These are phyloP conservation scores for Orycteropus afer DNA, from an alignment of 2,113 vertebrate species.

Conservation along the genomic window DNA sequence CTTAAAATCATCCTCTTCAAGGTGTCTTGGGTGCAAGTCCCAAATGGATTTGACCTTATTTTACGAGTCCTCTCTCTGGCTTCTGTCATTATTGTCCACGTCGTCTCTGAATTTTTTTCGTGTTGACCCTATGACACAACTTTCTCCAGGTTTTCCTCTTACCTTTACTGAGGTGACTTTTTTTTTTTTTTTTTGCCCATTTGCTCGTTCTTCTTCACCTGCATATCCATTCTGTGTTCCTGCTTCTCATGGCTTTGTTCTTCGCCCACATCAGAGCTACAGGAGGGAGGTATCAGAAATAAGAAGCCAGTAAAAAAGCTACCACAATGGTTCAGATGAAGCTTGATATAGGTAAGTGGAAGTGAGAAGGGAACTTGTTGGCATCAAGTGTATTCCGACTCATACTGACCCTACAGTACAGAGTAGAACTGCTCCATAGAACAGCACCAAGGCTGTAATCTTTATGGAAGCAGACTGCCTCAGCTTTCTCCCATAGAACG, in stretches of 20 bases:
- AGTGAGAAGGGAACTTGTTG: not conserved
- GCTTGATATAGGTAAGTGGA: not conserved
- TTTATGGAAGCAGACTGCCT: not conserved
- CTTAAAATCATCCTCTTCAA: not conserved
- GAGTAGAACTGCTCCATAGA: not conserved
- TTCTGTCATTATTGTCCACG: not conserved
- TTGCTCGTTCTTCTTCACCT: conserved; percentile 15
- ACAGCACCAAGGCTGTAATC: not conserved
- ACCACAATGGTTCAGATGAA: not conserved
- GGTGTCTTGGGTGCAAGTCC: not conserved
- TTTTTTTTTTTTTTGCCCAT: too few species aligned
- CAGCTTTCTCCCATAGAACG: not conserved
- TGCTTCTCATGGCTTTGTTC: not conserved
- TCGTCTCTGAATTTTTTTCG: not conserved
- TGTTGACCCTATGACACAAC: not conserved
- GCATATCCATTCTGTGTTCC: not conserved
- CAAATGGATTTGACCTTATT: not conserved
- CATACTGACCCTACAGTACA: not conserved
- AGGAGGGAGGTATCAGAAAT: not conserved
- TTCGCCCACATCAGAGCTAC: conserved; percentile 18
- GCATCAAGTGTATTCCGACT: not conserved
- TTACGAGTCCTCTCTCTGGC: not conserved
- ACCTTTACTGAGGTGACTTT: conserved; percentile 63
- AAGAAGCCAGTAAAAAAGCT: not conserved
- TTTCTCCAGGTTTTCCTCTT: conserved; percentile 2